Evolutionary conservation across 37 sponge, comb jelly and placozoan species (phyloP).

Genomic region (Beroe forskalii): DNA sequence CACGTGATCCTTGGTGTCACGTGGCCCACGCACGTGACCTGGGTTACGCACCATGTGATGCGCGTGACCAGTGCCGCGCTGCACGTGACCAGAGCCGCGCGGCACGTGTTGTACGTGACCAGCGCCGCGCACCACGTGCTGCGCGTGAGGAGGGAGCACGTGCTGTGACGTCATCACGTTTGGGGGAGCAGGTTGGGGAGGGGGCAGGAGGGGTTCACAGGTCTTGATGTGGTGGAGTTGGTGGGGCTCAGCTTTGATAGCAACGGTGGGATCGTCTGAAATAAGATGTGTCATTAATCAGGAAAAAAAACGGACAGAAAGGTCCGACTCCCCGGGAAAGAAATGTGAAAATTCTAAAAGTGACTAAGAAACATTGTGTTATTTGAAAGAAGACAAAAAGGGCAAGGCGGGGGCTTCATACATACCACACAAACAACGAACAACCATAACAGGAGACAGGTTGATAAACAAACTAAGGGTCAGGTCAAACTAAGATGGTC

Average conservation of each 20-base stretch:
- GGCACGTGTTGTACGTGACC: not conserved
- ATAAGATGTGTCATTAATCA: not conserved
- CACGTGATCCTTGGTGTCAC: not conserved
- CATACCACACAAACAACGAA: too few species aligned
- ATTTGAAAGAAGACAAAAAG: too few species aligned
- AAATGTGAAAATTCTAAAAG: too few species aligned
- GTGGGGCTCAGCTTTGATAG: not conserved
- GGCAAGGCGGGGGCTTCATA: too few species aligned
- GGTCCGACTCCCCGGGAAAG: too few species aligned
- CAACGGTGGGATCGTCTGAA: not conserved
- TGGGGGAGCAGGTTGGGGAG: too few species aligned
- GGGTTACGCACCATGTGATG: too few species aligned
- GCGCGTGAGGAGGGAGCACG: not conserved
- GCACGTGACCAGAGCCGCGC: not conserved
- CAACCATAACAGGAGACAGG: too few species aligned
- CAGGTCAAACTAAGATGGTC: too few species aligned
- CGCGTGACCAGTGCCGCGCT: not conserved
- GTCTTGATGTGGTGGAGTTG: slow-evolving; percentile 38
- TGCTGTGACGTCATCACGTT: not conserved
- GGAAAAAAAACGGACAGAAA: too few species aligned
- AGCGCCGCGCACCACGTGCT: not conserved
- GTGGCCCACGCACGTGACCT: not conserved
- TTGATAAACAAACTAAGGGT: too few species aligned
- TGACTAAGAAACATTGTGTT: too few species aligned
- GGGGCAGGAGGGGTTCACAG: not conserved